Evolutionary conservation across 2,888 invertebrate species (phyloP).

Genomic region (Aradus depressus): DNA sequence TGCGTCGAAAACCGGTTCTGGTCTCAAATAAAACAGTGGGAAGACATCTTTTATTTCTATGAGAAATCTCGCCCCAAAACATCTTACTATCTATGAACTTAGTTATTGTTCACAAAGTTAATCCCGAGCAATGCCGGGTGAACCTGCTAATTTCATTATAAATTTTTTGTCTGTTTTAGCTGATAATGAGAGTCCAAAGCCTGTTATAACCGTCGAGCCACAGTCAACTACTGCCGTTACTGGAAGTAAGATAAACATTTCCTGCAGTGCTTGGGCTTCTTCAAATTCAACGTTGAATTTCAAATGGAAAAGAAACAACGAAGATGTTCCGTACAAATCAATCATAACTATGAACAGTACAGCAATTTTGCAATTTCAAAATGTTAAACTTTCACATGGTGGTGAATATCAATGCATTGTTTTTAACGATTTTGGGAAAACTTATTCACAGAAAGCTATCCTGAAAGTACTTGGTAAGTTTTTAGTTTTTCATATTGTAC

Average conservation of each 20-base stretch:
- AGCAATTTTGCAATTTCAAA: constrained; percentile 51
- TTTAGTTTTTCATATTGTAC: background rate
- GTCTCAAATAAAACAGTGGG: no score
- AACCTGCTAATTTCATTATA: no score
- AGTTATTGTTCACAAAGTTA: no score
- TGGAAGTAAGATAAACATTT: constrained; percentile 70
- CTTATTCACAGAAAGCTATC: constrained; percentile 75
- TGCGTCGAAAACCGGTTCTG: no score
- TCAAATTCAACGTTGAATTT: constrained; percentile 64
- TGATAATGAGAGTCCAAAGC: constrained; percentile 69
- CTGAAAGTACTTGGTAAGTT: constrained; percentile 69
- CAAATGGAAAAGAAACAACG: constrained; percentile 81
- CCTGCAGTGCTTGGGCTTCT: constrained; percentile 71
- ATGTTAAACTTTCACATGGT: constrained; percentile 67
- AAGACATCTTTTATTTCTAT: no score
- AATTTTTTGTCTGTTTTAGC: constrained; percentile 18
- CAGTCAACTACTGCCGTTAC: constrained; percentile 71
- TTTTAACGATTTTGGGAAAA: constrained; percentile 76
- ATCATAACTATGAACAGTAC: constrained; percentile 29
- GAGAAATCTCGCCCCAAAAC: no score
- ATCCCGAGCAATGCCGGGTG: no score
- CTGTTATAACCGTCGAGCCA: constrained; percentile 71
- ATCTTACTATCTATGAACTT: no score
- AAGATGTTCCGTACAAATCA: constrained; percentile 39
- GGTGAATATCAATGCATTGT: constrained; percentile 91